phyloP scores from a whole-genome alignment of 2,888 invertebrate species.

The Branchellion lobata region DNA sequence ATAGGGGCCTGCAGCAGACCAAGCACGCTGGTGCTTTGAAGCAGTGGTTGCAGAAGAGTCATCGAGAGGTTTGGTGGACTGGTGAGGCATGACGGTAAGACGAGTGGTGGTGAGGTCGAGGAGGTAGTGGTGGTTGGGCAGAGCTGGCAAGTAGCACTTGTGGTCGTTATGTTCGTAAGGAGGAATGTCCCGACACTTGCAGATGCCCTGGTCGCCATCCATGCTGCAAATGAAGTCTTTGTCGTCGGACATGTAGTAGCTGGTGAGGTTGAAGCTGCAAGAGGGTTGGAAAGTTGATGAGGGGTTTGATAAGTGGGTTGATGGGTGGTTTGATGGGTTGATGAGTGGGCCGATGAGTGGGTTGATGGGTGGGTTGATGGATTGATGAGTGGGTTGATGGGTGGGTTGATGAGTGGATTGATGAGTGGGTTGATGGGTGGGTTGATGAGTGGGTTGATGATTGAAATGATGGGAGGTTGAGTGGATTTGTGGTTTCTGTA shows the following conservation, averaged over 20 bases:
- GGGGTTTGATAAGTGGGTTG: no score
- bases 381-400: background rate
- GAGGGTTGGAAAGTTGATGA: background rate
- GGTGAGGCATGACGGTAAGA: background rate
- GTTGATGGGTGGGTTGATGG: background rate
- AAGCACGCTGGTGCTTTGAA: no score
- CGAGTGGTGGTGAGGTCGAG: slow-evolving; percentile 60
- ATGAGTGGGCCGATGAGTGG: background rate
- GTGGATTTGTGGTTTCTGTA: no score
- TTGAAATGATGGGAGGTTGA: no score
- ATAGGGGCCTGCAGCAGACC: no score
- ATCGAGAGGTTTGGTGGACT: background rate
- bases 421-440: no score
- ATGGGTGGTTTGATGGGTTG: no score
- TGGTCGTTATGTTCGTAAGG: slow-evolving; percentile 69
- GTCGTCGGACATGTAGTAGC: slow-evolving; percentile 46
- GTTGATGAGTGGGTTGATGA: no score
- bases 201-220: slow-evolving; percentile 91
- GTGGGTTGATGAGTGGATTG: no score
- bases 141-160: slow-evolving; percentile 76
- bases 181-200: slow-evolving; percentile 67
- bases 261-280: slow-evolving; percentile 43
- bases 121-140: slow-evolving; percentile 66
- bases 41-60: background rate
- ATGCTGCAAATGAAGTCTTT: slow-evolving; percentile 92